These are phyloP conservation scores for Oriolus oriolus DNA, from an alignment of 2,113 vertebrate genomes.

Conservation along the genomic window DNA sequence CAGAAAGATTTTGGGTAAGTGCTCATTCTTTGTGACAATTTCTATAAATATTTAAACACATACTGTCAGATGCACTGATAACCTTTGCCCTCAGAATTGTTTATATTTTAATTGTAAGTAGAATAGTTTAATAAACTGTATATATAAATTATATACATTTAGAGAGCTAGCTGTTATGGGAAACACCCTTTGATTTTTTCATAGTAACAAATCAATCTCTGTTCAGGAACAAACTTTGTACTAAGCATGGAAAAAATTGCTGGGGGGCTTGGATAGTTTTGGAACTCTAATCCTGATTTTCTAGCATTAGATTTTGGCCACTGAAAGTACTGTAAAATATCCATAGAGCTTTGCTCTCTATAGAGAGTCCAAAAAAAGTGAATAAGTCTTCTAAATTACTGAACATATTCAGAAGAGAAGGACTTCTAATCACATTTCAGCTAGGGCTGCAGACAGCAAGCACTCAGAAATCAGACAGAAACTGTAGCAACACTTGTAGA, in stretches of 20 bases:
- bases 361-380: neutral
- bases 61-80: neutral
- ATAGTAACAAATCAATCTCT: neutral
- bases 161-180: neutral
- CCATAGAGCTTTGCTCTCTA: neutral
- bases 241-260: neutral
- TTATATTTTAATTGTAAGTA: neutral
- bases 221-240: neutral
- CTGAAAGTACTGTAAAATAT: neutral
- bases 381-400: neutral
- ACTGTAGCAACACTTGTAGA: neutral
- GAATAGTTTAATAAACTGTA: neutral
- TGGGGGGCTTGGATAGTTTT: neutral
- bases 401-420: neutral
- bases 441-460: neutral
- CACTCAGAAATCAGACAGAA: neutral
- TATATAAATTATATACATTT: neutral
- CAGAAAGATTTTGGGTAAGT: neutral
- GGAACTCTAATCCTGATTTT: neutral
- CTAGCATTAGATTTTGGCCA: neutral
- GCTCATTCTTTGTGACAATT: neutral
- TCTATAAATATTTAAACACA: conserved; percentile 13
- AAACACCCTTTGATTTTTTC: neutral
- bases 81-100: neutral
- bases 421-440: neutral